Conservation (phyloP, 2,888 invertebrate species). For the Copidosoma aretas region DNA sequence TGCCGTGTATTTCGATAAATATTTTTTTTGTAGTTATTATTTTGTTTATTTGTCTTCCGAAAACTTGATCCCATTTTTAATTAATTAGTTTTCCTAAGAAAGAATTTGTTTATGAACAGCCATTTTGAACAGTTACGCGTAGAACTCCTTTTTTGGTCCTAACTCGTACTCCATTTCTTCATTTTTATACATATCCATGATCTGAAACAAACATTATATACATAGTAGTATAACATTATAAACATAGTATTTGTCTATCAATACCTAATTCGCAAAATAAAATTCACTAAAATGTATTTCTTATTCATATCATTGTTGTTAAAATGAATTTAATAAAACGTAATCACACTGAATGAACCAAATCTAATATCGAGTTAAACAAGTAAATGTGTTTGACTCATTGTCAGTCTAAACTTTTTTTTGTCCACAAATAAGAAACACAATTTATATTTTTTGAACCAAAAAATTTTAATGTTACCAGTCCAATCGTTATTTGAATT, state of each 20-base stretch:
- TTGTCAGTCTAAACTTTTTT: too few relatives aligned
- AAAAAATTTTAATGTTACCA: too few relatives aligned
- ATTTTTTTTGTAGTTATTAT: constrained; percentile 19
- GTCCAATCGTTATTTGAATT: too few relatives aligned
- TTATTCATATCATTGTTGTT: not conserved
- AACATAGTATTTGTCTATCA: too few relatives aligned
- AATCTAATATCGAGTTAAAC: too few relatives aligned
- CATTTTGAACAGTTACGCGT: constrained; percentile 70
- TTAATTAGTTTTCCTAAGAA: constrained; percentile 54
- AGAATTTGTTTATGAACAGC: constrained; percentile 19
- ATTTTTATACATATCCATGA: constrained; percentile 93
- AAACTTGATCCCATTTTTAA: constrained; percentile 61
- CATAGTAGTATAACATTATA: not conserved
- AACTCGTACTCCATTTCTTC: constrained; percentile 90
- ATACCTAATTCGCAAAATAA: too few relatives aligned
- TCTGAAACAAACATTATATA: constrained; percentile 64
- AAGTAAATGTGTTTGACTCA: too few relatives aligned
- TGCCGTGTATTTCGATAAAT: constrained; percentile 19
- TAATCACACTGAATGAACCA: not conserved
- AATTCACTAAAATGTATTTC: constrained; percentile 4
- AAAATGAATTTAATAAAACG: not conserved
- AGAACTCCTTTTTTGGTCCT: constrained; percentile 88
- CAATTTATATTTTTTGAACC: too few relatives aligned
- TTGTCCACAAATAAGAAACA: too few relatives aligned
- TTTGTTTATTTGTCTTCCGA: constrained; percentile 44